Evolutionary conservation across 2,888 invertebrate species (phyloP).

Genomic region (Rhagonycha lutea): DNA sequence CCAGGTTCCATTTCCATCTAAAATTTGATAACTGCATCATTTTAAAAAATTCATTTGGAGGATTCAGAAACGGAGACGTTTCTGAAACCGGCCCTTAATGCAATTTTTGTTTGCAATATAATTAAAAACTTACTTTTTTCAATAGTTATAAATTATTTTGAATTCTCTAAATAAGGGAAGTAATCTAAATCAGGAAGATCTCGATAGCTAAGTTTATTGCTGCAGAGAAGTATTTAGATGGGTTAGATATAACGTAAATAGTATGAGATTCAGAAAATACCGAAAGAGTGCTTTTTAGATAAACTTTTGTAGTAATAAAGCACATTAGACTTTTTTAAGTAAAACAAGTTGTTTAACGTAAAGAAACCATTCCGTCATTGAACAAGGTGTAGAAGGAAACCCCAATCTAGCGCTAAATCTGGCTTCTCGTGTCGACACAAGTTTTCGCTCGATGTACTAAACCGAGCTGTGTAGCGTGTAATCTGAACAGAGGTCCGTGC

Average conservation of each 20-base stretch:
- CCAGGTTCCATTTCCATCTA: no score
- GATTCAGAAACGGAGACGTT: no score
- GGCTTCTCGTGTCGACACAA: conserved; percentile 50
- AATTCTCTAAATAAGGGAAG: background rate
- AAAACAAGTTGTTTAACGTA: conserved; percentile 11
- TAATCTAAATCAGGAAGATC: background rate
- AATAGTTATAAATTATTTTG: background rate
- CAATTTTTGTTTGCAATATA: no score
- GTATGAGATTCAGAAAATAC: background rate
- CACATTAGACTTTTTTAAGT: background rate
- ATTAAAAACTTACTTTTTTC: no score
- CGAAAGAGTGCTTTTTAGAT: background rate
- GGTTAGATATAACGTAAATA: background rate
- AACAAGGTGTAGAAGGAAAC: conserved; percentile 34
- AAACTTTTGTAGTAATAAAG: background rate
- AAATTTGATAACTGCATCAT: no score
- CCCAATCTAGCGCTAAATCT: conserved; percentile 43
- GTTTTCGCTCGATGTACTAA: conserved; percentile 49
- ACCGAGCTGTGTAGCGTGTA: conserved; percentile 52
- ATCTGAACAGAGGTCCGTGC: conserved; percentile 52
- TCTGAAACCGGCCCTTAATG: no score
- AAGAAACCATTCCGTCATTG: conserved; percentile 27
- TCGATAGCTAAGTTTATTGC: background rate
- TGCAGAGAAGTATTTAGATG: background rate
- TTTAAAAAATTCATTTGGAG: no score